Evolutionary conservation across 2,797 vertebrate species (phyloP).

Genomic region (Rhynchonycteris naso): DNA sequence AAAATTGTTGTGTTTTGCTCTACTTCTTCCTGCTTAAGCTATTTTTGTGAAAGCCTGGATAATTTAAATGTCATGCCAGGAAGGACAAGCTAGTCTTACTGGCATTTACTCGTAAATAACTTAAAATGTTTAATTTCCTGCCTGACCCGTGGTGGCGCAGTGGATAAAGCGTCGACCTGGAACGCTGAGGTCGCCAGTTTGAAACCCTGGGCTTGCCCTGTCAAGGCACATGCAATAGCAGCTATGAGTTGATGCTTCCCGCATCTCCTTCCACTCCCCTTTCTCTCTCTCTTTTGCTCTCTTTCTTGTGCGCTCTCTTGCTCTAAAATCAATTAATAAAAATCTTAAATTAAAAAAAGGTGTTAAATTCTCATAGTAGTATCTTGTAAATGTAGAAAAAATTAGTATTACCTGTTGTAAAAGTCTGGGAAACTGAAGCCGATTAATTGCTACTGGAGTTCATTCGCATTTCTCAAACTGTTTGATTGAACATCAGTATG

Average conservation of each 20-base stretch:
- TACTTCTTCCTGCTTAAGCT: not conserved
- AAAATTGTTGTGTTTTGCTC: not conserved
- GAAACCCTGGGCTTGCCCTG: too few relatives aligned
- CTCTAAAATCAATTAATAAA: too few relatives aligned
- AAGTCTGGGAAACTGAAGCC: not conserved
- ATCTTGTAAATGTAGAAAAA: not conserved
- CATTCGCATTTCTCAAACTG: not conserved
- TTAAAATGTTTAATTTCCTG: not conserved
- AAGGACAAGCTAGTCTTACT: not conserved
- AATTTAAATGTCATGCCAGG: not conserved
- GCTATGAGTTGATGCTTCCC: too few relatives aligned
- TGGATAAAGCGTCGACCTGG: too few relatives aligned
- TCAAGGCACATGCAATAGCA: too few relatives aligned
- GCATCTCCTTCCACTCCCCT: too few relatives aligned
- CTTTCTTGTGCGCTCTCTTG: too few relatives aligned
- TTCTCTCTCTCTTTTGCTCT: too few relatives aligned
- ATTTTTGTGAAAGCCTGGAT: not conserved
- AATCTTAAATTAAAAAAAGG: not conserved
- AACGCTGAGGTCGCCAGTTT: too few relatives aligned
- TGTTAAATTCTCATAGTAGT: not conserved
- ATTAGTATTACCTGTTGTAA: not conserved
- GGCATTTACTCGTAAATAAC: conserved; percentile 5
- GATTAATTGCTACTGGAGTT: not conserved
- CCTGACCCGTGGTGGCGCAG: too few relatives aligned
- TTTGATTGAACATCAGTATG: not conserved